These are phyloP conservation scores for Chascanopsetta lugubris DNA, from an alignment of 2,113 vertebrate species.

Conservation along the genomic window DNA sequence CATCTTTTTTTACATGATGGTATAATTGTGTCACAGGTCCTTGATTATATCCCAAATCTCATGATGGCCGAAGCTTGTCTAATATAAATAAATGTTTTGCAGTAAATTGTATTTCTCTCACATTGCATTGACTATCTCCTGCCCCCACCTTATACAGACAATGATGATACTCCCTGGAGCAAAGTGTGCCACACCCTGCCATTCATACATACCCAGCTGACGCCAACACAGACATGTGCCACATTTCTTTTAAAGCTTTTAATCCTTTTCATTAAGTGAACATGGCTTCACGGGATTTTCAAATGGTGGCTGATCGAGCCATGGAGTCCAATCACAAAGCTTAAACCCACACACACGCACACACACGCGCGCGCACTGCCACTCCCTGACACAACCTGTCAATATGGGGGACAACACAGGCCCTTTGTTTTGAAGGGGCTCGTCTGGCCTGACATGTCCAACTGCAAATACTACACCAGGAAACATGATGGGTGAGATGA, in stretches of 20 bases:
- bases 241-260: constrained; percentile 10
- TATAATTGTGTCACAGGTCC: too few relatives aligned
- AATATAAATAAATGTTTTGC: not conserved
- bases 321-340: constrained; percentile 8
- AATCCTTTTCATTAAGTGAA: constrained; percentile 14
- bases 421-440: constrained; percentile 3
- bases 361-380: constrained; percentile 28
- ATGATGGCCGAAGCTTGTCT: not conserved
- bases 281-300: constrained; percentile 7
- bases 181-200: constrained; percentile 46
- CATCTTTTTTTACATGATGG: too few relatives aligned
- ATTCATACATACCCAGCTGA: constrained; percentile 17
- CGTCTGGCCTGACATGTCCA: not conserved
- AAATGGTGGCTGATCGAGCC: not conserved
- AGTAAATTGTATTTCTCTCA: not conserved
- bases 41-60: not conserved
- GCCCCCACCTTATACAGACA: not conserved
- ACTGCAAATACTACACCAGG: not conserved
- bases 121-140: not conserved
- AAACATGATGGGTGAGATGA: not conserved
- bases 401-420: constrained; percentile 3
- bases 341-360: not conserved
- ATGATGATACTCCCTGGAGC: not conserved
- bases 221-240: constrained; percentile 12
- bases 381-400: constrained; percentile 50